phyloP scores from a whole-genome alignment of 2,113 vertebrate species.

The Gracilinanus agilis region DNA sequence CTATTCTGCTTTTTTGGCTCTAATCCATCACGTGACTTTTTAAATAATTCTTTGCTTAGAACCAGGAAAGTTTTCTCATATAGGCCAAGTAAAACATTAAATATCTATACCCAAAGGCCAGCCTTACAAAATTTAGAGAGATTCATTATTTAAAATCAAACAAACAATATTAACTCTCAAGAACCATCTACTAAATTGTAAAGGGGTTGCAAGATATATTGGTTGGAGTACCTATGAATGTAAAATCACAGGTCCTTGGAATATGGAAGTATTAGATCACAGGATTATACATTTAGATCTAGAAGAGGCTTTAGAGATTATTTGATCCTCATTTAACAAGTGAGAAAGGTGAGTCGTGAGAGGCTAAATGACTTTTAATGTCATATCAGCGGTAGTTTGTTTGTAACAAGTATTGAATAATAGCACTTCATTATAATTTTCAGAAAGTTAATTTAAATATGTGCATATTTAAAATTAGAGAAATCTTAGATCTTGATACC shows the following conservation, averaged over 20 bases:
- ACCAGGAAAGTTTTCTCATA: too few relatives aligned
- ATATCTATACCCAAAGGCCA: background rate
- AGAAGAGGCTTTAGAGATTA: background rate
- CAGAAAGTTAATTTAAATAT: too few relatives aligned
- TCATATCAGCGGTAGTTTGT: background rate
- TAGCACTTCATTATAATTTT: background rate
- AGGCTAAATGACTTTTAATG: background rate
- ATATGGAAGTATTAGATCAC: background rate
- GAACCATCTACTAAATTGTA: background rate
- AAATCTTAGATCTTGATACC: background rate
- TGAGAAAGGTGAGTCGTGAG: background rate
- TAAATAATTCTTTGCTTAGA: background rate
- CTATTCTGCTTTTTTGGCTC: background rate
- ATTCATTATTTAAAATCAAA: background rate
- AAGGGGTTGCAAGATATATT: background rate
- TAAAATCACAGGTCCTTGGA: background rate
- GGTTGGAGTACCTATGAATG: background rate
- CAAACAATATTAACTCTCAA: background rate
- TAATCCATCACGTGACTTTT: background rate
- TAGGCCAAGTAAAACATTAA: background rate
- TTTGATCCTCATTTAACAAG: background rate
- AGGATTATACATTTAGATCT: background rate
- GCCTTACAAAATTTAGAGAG: background rate
- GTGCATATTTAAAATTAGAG: background rate
- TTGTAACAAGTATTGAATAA: background rate